Percentiles rank a stretch among this genome's conserved stretches.
Conservation (phyloP, 1,140 invertebrate genomes). For the Potamilus streckersoni region DNA sequence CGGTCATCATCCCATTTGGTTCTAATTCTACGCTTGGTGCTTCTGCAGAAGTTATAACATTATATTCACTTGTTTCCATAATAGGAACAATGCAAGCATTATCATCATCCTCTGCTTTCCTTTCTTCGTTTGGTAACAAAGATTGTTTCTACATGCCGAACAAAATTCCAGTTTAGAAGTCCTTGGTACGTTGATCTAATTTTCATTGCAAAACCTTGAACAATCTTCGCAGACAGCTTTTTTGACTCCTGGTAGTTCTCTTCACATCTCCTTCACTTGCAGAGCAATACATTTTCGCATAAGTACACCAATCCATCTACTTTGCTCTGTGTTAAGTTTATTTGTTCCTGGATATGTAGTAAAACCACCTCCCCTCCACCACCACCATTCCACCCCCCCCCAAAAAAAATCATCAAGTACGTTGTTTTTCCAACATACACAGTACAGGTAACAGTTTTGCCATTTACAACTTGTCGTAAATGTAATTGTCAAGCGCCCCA, state of each 20-base stretch:
- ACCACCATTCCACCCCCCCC: too few relatives aligned
- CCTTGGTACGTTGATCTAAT: too few relatives aligned
- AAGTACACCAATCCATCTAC: slow-evolving; percentile 11
- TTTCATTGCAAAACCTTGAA: not conserved
- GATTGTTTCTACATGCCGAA: too few relatives aligned
- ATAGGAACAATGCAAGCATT: not conserved
- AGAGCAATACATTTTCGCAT: slow-evolving; percentile 12
- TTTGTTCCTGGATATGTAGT: not conserved
- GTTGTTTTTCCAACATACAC: not conserved
- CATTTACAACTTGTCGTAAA: slow-evolving; percentile 1
- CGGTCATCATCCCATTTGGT: not conserved
- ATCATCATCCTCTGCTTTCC: not conserved
- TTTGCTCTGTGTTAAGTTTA: not conserved
- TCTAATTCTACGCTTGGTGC: not conserved
- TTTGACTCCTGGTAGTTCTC: slow-evolving; percentile 9
- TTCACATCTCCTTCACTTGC: slow-evolving; percentile 10
- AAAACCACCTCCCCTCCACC: not conserved
- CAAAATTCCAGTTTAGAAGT: too few relatives aligned
- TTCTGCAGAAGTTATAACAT: not conserved
- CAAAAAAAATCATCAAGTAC: not conserved
- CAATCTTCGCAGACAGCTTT: slow-evolving; percentile 6
- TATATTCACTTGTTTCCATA: not conserved
- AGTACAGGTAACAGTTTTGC: slow-evolving; percentile 1
- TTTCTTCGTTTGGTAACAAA: too few relatives aligned
- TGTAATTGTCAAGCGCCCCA: not conserved